Evolutionary conservation across 2,113 vertebrate genomes (phyloP), one percentile per base, ranked within the genome.

Genomic region (Pycnonotus jocosus): DNA sequence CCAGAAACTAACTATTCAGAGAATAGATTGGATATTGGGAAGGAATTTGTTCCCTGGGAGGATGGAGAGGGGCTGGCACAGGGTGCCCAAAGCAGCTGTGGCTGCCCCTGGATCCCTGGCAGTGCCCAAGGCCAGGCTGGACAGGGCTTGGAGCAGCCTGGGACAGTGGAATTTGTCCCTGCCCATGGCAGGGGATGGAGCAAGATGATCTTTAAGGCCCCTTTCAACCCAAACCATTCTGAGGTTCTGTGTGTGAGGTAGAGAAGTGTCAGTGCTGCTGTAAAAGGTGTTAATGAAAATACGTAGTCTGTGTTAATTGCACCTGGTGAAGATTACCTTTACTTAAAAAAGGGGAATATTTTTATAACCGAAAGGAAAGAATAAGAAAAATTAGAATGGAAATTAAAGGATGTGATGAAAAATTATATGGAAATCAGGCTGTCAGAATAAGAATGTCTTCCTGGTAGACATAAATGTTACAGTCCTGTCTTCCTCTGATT

Each of bases 251-350:
- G 7, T 50, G 23, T 51, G 42, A 79, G 33, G 50, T 2, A 54
- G 51, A 25, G 58, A 68, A 53, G 16, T 10, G 57, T 58, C 81
- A 53, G 31, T 56, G 40, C 35, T 64, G 23, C 20, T 95, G 27
- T 8, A 53, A 45, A 38, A 60, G 12, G 13, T 33, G 6, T 48
- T 61, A 23, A 27, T 61, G n/a, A 42, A 61, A 23, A 33, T 19
- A 8, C 0, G 0, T 18, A 4, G 21, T 71, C 31, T 80, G 7
- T 57, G 12, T 57, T 81, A 74, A 24, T 44, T 57, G 21, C 27
- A 8, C 40, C 48, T 85, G 42, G 13, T 38, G 31, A 47, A 38
- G n/a, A 23, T 65, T 60, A 45, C 28, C 50, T 57, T 40, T 35
- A 12, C 20, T 61, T 84, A 6, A 12, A 28, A 65, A 78, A 44